Conservation (phyloP, 2,888 invertebrate species). For the Laspeyria flexula region DNA sequence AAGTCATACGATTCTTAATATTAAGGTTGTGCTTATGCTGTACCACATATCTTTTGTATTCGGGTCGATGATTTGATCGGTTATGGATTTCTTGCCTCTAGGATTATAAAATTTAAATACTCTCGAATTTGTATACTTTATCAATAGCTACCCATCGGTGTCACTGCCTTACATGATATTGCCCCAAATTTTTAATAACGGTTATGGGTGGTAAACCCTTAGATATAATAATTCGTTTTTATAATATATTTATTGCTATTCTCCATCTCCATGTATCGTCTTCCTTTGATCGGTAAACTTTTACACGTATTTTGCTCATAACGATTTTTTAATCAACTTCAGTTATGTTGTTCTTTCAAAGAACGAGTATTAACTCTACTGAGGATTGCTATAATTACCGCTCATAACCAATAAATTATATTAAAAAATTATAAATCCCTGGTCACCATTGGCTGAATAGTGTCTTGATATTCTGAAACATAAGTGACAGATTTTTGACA, state of each 20-base stretch:
- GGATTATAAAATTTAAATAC: constrained; percentile 51
- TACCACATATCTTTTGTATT: constrained; percentile 67
- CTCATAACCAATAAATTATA: constrained; percentile 16
- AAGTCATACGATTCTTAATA: constrained; percentile 46
- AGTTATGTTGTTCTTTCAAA: too few relatives aligned
- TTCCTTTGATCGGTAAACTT: too few relatives aligned
- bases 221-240: neutral
- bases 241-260: neutral
- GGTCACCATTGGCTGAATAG: too few relatives aligned
- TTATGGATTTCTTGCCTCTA: constrained; percentile 62
- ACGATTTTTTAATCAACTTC: too few relatives aligned
- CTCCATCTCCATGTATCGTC: neutral
- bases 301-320: too few relatives aligned
- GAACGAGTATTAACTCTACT: too few relatives aligned
- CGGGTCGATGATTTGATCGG: constrained; percentile 42
- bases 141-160: constrained; percentile 49
- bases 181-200: constrained; percentile 30
- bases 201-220: constrained; percentile 25
- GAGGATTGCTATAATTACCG: constrained; percentile 18
- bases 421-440: too few relatives aligned
- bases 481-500: too few relatives aligned
- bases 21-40: constrained; percentile 73
- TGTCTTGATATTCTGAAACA: too few relatives aligned
- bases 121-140: constrained; percentile 48
- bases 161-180: constrained; percentile 54